Base-by-base conservation (phyloP, 2,797 vertebrate species). In the Aphelocoma californica region DNA sequence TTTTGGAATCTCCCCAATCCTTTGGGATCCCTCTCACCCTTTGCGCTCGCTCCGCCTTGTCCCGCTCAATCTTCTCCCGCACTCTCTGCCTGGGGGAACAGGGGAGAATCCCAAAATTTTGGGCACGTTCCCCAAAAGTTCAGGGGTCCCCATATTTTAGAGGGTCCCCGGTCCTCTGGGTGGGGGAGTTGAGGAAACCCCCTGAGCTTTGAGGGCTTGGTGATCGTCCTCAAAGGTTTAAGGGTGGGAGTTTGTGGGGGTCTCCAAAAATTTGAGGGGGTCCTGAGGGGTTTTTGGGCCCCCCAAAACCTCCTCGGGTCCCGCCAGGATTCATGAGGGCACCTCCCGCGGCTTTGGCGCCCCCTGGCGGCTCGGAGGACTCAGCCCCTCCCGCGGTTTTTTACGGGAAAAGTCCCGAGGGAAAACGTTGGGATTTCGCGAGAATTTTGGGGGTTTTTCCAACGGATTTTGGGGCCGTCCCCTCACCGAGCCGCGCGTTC, bases 401-500 rank as follows among this genome's bases (percentile, higher is more conserved):
- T 53, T 23, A 12, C 2, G 13, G n/a, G 18, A 18, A 31, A 23
- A 61, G 21, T 32, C 14, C 20, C 14, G 20, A 21, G 21, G 38
- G 14, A 23, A 10, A 31, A 20, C 12, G 8, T 44, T 6, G 28
- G 20, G 6, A 17, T 31, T 69, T 9, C 12, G 18, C 26, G 2
- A 1, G 2, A 17, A 5, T 7, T 38, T 13, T 12, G 3, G 32
- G 24, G 3, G 2, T 10, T 45, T 65, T 23, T 18, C 36, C 60
- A 6, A 2, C 25, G 4, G 48, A 2, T 31, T 32, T 23, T 9
- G 20, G 31, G 40, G 61, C 51, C 44, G 14, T 4, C 15, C 21
- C 42, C 61, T 44, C 29, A 64, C 58, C 58, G 58, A 8, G 61
- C 61, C 40, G 61, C 61, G 10, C 61, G 40, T 40, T 64, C 61